Base-by-base conservation (phyloP, 2,797 vertebrate species). In the Acanthopagrus latus region DNA sequence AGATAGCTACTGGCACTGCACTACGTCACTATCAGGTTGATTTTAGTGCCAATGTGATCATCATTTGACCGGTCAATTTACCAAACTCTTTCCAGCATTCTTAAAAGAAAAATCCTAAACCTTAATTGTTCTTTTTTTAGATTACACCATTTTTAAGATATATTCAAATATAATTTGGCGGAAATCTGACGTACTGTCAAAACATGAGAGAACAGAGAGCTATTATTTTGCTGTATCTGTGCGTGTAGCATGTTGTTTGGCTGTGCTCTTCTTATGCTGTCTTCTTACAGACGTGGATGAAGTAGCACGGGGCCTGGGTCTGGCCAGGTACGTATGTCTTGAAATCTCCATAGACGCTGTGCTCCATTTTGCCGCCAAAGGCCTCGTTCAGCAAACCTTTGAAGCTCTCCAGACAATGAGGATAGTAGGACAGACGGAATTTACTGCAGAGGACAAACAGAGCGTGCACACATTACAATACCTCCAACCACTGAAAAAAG, bases 361-460 rank as follows among this genome's bases (percentile, higher is more conserved):
- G 98, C 89, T 98, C 94, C 88, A 97, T 92, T 84, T 95, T 96
- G 60, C 96, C 95, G 1, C 80, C 85, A 57, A 99, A 98, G 21
- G 98, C 97, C 0, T 90, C 95, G 23, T 68, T 94, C 72, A 99
- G 94, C 64, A 99, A 84, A 38, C 91, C 89, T 0, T 91, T 96
- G 93, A 99, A 99, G 89, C 92, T 95, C 7, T 96, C 95, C 94
- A 99, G 89, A 5, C 91, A 83, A 84, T 99, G 98, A 0, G 98
- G 98, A 90, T 99, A 99, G 93, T 99, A 99, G 0, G 98, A 99
- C 68, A 99, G 96, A 18, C 98, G 97, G 89, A 99, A 99, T 83
- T 98, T 98, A 92, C 98, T 99, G 90, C 0, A 29, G 52, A 78
- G 44, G 38, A 87, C 52, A 85, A 66, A 86, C 0, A 25, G 11